These are phyloP conservation scores for Adineta ricciae DNA, from an alignment of 2,888 invertebrate species.

Conservation along the genomic window DNA sequence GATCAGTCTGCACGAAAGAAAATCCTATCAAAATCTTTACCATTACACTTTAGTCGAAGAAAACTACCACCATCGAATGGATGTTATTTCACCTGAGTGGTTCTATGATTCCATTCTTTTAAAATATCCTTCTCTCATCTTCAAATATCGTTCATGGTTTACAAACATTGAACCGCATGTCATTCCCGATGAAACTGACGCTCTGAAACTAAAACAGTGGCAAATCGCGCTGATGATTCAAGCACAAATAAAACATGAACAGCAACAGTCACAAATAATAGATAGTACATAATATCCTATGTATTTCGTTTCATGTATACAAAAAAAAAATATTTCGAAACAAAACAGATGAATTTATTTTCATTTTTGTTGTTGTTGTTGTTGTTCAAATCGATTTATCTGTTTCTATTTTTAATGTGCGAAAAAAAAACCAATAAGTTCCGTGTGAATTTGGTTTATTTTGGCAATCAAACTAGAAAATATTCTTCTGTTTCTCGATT, in stretches of 20 bases:
- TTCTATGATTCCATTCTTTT: neutral
- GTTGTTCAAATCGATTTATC: too few relatives aligned
- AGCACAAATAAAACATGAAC: neutral
- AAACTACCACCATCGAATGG: neutral
- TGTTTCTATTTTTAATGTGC: too few relatives aligned
- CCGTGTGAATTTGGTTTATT: neutral
- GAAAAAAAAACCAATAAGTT: too few relatives aligned
- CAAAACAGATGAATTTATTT: too few relatives aligned
- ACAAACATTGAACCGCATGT: neutral
- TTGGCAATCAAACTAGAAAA: neutral
- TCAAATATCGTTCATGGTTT: slow-evolving; percentile 21
- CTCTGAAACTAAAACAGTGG: neutral
- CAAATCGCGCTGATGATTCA: neutral
- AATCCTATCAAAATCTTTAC: too few relatives aligned
- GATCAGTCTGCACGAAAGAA: neutral
- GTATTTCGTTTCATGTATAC: too few relatives aligned
- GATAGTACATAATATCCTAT: neutral
- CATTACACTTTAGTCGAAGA: neutral
- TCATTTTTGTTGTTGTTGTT: too few relatives aligned
- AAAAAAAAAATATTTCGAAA: too few relatives aligned
- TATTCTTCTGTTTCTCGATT: neutral
- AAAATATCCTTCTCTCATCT: slow-evolving; percentile 1
- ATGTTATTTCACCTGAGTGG: neutral
- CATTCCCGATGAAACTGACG: neutral
- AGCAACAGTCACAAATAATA: neutral